Evolutionary conservation across 2,797 vertebrate genomes (phyloP).

Genomic region (Varecia variegata): DNA sequence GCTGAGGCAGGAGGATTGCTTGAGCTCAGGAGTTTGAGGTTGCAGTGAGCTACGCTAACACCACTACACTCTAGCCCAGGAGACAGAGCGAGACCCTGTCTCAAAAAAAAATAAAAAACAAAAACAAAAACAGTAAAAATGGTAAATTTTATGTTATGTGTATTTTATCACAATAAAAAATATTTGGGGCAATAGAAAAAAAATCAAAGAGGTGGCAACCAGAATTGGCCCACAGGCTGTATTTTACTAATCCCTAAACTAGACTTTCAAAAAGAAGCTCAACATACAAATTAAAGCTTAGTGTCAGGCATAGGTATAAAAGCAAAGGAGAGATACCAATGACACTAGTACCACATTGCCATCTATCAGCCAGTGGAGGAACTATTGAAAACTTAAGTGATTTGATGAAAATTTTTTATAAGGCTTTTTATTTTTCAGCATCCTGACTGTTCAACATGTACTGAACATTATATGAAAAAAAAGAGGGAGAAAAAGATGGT

Average conservation of each 20-base stretch:
- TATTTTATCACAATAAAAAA: constrained; percentile 7
- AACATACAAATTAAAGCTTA: background rate
- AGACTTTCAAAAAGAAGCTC: background rate
- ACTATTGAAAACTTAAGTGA: background rate
- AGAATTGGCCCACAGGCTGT: background rate
- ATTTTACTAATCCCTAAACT: background rate
- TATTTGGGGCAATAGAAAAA: background rate
- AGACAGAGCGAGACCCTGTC: too few species aligned
- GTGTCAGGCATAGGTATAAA: background rate
- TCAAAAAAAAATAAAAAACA: too few species aligned
- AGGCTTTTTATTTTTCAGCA: constrained; percentile 10
- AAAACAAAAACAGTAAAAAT: background rate
- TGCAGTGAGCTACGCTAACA: too few species aligned
- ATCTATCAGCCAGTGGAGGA: constrained; percentile 53
- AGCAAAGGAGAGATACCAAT: background rate
- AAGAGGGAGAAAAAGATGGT: background rate
- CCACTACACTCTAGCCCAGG: too few species aligned
- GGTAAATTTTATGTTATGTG: background rate
- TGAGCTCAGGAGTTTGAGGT: too few species aligned
- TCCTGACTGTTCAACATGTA: background rate
- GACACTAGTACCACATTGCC: constrained; percentile 48
- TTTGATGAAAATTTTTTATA: constrained; percentile 1
- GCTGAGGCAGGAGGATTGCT: too few species aligned
- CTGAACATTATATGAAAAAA: background rate
- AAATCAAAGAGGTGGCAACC: background rate